Percentiles rank a stretch among this genome's conserved stretches.
phyloP scores from a whole-genome alignment of 92 coral and sea anemone genomes.

The Hydrozoanthus gracilis region DNA sequence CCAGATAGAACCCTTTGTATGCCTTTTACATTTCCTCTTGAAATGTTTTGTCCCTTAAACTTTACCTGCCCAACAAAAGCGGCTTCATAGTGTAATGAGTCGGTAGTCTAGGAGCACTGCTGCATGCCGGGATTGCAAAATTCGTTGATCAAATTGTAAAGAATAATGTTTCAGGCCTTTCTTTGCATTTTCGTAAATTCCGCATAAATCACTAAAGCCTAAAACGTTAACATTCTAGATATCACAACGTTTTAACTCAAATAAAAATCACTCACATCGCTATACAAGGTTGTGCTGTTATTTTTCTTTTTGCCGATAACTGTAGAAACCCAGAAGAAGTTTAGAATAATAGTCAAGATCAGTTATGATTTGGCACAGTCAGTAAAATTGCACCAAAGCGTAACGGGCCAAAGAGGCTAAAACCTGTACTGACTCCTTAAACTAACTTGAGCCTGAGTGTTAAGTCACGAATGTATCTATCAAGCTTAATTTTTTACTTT shows the following conservation, averaged over 20 bases:
- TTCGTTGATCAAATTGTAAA: neutral
- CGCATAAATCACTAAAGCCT: neutral
- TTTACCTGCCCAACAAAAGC: neutral
- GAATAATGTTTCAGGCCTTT: neutral
- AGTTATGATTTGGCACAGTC: neutral
- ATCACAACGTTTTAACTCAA: neutral
- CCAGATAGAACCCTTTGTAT: neutral
- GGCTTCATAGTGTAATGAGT: neutral
- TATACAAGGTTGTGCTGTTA: neutral
- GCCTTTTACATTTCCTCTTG: neutral
- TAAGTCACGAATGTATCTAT: no score
- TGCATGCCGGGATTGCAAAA: neutral
- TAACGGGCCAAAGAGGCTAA: neutral
- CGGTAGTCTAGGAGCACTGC: neutral
- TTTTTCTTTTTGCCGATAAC: neutral
- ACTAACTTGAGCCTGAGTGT: no score
- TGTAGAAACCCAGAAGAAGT: neutral
- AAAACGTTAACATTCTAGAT: neutral
- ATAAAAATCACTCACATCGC: neutral
- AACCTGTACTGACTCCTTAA: neutral
- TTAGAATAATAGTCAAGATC: neutral
- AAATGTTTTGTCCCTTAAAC: neutral
- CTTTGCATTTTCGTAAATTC: neutral
- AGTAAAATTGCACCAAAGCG: neutral
- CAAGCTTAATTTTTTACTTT: no score